Conservation (phyloP, 2,888 invertebrate genomes). For the Cosmia trapezina region DNA sequence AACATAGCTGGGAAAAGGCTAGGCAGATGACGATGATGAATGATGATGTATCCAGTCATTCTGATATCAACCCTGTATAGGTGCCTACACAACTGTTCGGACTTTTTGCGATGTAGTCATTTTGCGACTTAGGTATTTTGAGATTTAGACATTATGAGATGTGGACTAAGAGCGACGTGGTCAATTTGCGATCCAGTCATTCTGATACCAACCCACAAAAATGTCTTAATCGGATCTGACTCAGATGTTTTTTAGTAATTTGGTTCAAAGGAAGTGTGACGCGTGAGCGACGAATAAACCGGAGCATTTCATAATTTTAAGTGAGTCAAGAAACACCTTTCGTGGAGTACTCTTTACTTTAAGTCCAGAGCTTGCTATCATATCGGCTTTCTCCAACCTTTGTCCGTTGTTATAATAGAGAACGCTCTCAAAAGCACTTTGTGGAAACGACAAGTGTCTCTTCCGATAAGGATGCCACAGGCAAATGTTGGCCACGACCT, state of each 20-base stretch:
- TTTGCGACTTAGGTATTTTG: too few species aligned
- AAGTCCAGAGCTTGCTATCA: slow-evolving; percentile 20
- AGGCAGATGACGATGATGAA: too few species aligned
- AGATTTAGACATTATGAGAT: too few species aligned
- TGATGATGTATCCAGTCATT: too few species aligned
- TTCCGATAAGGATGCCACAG: slow-evolving; percentile 69
- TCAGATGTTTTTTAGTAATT: slow-evolving; percentile 37
- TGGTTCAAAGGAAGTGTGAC: slow-evolving; percentile 19
- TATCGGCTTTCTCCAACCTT: slow-evolving; percentile 62
- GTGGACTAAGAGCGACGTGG: too few species aligned
- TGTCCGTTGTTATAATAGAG: slow-evolving; percentile 76
- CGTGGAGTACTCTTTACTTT: slow-evolving; percentile 20
- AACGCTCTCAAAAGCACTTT: slow-evolving; percentile 77
- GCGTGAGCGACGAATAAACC: background rate
- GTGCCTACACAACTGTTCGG: too few species aligned
- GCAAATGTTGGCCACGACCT: slow-evolving; percentile 44
- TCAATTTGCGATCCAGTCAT: too few species aligned
- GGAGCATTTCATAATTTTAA: slow-evolving; percentile 27
- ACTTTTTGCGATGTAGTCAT: too few species aligned
- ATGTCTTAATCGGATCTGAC: slow-evolving; percentile 48
- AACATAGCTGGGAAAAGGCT: too few species aligned
- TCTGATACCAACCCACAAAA: too few species aligned
- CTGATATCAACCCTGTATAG: too few species aligned
- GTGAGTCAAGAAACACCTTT: slow-evolving; percentile 14
- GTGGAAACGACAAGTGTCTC: slow-evolving; percentile 77